Evolutionary conservation across 2,888 invertebrate genomes (phyloP).

Genomic region (Amphipyra tragopoginis): DNA sequence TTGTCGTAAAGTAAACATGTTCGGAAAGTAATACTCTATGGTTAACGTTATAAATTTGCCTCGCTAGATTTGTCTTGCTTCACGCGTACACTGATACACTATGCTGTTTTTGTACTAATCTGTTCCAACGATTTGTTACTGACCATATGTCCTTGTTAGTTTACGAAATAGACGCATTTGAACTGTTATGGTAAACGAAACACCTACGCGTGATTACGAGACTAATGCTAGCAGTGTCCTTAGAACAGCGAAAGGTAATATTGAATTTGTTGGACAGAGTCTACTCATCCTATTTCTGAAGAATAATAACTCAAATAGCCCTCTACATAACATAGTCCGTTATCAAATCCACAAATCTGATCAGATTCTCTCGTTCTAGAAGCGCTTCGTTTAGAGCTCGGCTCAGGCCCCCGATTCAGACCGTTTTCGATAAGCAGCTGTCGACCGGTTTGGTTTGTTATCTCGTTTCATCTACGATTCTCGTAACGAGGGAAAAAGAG

Average conservation of each 20-base stretch:
- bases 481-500: too few relatives aligned
- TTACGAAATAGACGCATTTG: constrained; percentile 36
- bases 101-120: constrained; percentile 42
- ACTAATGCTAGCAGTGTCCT: constrained; percentile 7
- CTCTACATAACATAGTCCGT: background rate
- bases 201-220: constrained; percentile 30
- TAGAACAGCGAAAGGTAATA: constrained; percentile 9
- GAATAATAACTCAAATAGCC: background rate
- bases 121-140: constrained; percentile 41
- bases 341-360: too few relatives aligned
- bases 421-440: too few relatives aligned
- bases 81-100: constrained; percentile 34
- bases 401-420: too few relatives aligned
- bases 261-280: background rate
- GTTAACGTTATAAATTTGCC: constrained; percentile 37
- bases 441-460: too few relatives aligned
- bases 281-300: background rate
- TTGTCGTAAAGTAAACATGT: background rate
- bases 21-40: constrained; percentile 24
- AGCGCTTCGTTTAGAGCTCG: too few relatives aligned
- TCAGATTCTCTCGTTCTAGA: too few relatives aligned
- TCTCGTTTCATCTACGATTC: too few relatives aligned
- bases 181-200: constrained; percentile 13
- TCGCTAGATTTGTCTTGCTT: constrained; percentile 43
- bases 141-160: constrained; percentile 37